phyloP scores from a whole-genome alignment of 2,113 vertebrate species.

The Saimiri boliviensis region DNA sequence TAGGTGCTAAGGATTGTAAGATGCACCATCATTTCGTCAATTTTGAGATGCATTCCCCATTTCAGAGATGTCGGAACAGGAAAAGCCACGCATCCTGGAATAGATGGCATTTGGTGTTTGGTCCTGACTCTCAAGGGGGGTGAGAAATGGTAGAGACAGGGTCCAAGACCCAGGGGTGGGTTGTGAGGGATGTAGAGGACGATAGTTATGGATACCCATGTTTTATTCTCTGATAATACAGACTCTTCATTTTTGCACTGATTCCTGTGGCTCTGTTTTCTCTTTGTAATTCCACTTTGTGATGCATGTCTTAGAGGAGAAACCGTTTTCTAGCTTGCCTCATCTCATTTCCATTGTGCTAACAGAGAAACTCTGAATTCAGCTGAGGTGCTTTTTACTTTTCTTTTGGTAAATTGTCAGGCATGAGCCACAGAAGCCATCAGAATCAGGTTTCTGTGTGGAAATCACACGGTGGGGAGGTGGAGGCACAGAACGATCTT shows the following conservation, averaged over 20 bases:
- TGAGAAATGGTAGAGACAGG: background rate
- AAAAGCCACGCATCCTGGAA: too few relatives aligned
- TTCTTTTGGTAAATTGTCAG: background rate
- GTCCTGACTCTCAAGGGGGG: background rate
- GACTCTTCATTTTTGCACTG: background rate
- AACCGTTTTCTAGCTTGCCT: background rate
- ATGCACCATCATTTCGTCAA: rapidly evolving
- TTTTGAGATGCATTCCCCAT: background rate
- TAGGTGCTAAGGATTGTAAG: background rate
- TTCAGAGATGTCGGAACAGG: background rate
- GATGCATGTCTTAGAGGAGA: background rate
- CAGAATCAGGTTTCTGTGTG: background rate
- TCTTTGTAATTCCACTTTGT: background rate
- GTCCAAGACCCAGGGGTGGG: rapidly evolving
- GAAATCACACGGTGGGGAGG: rapidly evolving
- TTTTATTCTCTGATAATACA: background rate
- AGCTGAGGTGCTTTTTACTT: background rate
- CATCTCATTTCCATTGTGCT: background rate
- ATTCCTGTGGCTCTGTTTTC: background rate
- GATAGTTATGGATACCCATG: rapidly evolving
- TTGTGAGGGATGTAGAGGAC: too few relatives aligned
- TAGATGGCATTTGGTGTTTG: background rate
- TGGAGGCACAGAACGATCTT: background rate
- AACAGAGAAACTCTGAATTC: background rate
- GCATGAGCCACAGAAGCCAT: background rate